These are phyloP conservation scores for Scaptomyza tumidula DNA, from an alignment of 2,888 invertebrate genomes.

Conservation along the genomic window DNA sequence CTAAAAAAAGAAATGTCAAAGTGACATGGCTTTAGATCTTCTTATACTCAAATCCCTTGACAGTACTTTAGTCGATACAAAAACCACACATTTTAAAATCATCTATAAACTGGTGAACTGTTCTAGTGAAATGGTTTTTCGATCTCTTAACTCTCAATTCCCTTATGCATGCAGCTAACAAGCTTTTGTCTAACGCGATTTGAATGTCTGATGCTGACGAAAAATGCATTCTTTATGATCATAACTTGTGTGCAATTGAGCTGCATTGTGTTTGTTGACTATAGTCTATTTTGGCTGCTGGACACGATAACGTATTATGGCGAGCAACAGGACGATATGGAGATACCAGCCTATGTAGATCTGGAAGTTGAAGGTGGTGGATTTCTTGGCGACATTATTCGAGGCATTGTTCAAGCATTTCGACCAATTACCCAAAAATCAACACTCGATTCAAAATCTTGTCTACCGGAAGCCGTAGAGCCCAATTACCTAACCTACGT, in stretches of 20 bases:
- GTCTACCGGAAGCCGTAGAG: conserved; percentile 90
- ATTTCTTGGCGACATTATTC: conserved; percentile 88
- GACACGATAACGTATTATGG: conserved; percentile 85
- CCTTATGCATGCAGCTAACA: conserved; percentile 65
- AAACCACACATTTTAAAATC: neutral
- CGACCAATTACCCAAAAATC: conserved; percentile 85
- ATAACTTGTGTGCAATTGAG: conserved; percentile 89
- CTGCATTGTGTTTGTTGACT: conserved; percentile 91
- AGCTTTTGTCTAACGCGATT: conserved; percentile 71
- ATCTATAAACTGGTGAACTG: no score
- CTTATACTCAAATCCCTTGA: no score
- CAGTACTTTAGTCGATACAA: neutral
- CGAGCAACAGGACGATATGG: conserved; percentile 84
- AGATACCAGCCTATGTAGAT: conserved; percentile 86
- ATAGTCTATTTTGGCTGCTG: conserved; percentile 92
- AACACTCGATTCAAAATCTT: conserved; percentile 88
- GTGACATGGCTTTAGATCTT: no score
- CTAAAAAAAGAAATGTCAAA: no score
- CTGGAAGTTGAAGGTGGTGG: conserved; percentile 88
- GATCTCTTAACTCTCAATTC: no score
- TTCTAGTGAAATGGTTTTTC: no score
- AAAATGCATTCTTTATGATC: conserved; percentile 86
- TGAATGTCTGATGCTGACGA: conserved; percentile 74
- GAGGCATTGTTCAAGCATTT: conserved; percentile 87
- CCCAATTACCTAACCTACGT: conserved; percentile 88